Evolutionary conservation across 2,797 vertebrate species (phyloP).

Genomic region (Micrastur ruficollis): DNA sequence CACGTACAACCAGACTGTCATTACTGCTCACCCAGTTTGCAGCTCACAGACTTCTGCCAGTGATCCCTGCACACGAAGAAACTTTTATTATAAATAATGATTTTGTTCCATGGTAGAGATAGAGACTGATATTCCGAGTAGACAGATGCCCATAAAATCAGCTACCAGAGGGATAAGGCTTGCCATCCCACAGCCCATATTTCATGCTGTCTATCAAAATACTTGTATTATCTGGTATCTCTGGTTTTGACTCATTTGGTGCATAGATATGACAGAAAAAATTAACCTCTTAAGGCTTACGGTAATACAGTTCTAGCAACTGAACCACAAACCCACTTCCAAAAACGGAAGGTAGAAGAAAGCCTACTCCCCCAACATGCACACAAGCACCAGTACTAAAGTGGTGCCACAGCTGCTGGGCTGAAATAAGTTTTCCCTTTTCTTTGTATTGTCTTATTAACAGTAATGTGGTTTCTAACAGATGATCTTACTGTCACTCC

Average conservation of each 20-base stretch:
- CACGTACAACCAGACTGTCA: background rate
- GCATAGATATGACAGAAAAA: background rate
- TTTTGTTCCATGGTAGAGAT: background rate
- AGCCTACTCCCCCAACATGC: background rate
- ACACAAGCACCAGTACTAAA: background rate
- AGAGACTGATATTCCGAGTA: background rate
- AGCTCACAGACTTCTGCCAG: background rate
- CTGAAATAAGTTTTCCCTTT: conserved; percentile 10
- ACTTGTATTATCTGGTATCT: background rate
- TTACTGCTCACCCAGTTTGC: background rate
- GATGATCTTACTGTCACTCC: conserved; percentile 10
- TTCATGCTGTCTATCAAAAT: background rate
- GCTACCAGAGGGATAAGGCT: background rate
- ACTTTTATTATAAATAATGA: background rate
- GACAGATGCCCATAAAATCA: background rate
- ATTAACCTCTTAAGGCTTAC: background rate
- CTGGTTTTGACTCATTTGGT: background rate
- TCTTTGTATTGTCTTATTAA: conserved; percentile 37
- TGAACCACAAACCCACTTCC: background rate
- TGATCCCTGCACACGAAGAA: background rate
- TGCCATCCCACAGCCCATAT: background rate
- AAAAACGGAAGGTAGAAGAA: background rate
- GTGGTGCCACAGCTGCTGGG: background rate
- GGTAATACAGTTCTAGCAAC: background rate
- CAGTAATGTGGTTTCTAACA: conserved; percentile 5